Evolutionary conservation across 2,113 vertebrate genomes (phyloP).

Genomic region (Mellivora capensis): DNA sequence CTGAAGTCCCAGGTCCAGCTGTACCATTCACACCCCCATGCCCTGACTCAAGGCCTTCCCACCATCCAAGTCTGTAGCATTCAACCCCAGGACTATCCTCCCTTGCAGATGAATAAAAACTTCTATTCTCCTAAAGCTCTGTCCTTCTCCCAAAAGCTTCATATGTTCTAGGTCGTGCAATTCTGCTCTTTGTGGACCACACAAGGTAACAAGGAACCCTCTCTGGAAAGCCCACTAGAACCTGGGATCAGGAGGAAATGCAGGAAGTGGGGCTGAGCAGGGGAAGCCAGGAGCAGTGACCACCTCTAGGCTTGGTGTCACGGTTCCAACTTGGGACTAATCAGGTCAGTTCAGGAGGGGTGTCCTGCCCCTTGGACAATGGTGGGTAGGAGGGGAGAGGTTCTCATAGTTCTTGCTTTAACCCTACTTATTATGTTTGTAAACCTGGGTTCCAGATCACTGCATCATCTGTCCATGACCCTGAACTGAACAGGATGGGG

Average conservation of each 20-base stretch:
- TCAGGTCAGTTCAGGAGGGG: background rate
- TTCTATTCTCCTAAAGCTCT: background rate
- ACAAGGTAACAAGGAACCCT: background rate
- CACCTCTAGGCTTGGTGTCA: background rate
- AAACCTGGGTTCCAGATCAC: background rate
- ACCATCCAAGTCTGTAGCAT: background rate
- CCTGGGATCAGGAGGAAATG: background rate
- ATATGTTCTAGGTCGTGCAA: no score
- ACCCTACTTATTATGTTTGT: background rate
- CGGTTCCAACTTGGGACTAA: background rate
- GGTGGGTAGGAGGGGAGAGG: background rate
- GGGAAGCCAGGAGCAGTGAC: background rate
- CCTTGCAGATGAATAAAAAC: background rate
- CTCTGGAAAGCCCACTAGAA: background rate
- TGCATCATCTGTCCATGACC: background rate
- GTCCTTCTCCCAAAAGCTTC: background rate
- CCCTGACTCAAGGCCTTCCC: background rate
- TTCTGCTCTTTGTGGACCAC: background rate
- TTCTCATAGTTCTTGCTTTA: background rate
- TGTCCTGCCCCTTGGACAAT: background rate
- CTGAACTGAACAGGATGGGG: background rate
- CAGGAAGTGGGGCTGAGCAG: background rate
- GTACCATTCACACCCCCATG: background rate
- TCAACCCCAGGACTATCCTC: background rate
- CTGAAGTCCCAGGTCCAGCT: background rate